These are phyloP conservation scores for Mythimna loreyi DNA, from an alignment of 2,888 invertebrate genomes.

Conservation along the genomic window DNA sequence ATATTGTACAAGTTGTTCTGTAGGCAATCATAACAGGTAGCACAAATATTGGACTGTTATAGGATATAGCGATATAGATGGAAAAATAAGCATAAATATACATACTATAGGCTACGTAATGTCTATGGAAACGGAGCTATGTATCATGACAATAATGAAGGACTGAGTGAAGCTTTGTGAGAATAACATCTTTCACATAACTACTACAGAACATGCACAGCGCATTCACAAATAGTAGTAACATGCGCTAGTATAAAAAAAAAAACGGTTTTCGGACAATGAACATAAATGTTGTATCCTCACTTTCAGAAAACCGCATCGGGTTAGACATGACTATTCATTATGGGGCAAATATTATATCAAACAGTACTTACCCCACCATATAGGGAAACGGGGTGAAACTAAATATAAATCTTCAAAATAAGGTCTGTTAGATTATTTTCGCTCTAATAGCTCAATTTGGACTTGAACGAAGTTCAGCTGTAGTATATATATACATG, in stretches of 20 bases:
- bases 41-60: constrained; percentile 59
- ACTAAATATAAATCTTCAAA: neutral
- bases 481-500: neutral
- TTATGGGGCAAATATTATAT: constrained; percentile 1
- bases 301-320: constrained; percentile 58
- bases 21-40: constrained; percentile 63
- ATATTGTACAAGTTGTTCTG: constrained; percentile 50
- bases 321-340: constrained; percentile 58
- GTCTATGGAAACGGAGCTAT: constrained; percentile 58
- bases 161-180: constrained; percentile 67
- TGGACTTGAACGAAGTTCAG: constrained; percentile 31
- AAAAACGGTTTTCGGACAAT: constrained; percentile 51
- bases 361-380: neutral
- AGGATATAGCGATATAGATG: constrained; percentile 70
- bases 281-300: constrained; percentile 65
- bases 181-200: constrained; percentile 65
- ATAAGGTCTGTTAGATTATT: constrained; percentile 8
- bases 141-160: constrained; percentile 68
- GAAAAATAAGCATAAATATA: constrained; percentile 68
- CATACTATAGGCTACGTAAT: constrained; percentile 65
- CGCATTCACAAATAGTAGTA: constrained; percentile 54
- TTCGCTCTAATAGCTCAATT: constrained; percentile 8
- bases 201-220: constrained; percentile 62
- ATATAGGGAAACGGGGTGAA: neutral
- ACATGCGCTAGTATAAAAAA: constrained; percentile 54